Evolutionary conservation across 2,113 vertebrate species (phyloP).

Genomic region (Bos taurus): ARS-UCD2.0 NC_037331.1:117499501-117500000

Average conservation of each 20-base stretch:
- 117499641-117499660: accelerated
- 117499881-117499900: background rate
- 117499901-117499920: background rate
- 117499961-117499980: background rate
- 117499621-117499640: background rate
- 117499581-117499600: background rate
- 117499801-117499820: too few species aligned
- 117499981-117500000: background rate
- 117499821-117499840: accelerated
- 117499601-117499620: background rate
- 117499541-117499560: background rate
- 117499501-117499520: background rate
- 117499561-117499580: background rate
- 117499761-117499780: background rate
- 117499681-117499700: accelerated
- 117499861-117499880: accelerated
- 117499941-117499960: background rate
- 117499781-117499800: accelerated
- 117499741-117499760: accelerated
- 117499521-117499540: accelerated
- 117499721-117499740: too few species aligned
- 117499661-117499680: accelerated
- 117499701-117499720: accelerated
- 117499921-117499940: accelerated
- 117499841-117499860: background rate